A percentile compares a stretch with the other conserved stretches of the same genome.
Evolutionary conservation across 1,140 invertebrate species (phyloP).

Genomic region (Aphelenchoides avenae): DNA sequence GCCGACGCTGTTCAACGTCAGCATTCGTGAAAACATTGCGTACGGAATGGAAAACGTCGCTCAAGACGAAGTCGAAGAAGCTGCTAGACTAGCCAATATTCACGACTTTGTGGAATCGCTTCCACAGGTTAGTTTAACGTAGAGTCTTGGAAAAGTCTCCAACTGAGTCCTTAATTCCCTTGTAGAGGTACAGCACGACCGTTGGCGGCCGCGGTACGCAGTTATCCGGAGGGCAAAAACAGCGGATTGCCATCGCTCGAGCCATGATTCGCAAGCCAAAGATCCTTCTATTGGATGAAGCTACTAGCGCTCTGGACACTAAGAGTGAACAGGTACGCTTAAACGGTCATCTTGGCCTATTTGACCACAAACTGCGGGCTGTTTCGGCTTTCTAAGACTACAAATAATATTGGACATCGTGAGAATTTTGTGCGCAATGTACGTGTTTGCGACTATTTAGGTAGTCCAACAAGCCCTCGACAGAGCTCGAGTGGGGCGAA

Average conservation of each 20-base stretch:
- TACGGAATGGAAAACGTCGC: conserved; percentile 71
- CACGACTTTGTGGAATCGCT: conserved; percentile 76
- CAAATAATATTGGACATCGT: too few relatives aligned
- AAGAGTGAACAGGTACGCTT: conserved; percentile 6
- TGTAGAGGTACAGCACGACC: conserved; percentile 17
- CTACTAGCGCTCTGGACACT: conserved; percentile 56
- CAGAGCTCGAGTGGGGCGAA: conserved; percentile 49
- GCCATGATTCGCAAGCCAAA: conserved; percentile 57
- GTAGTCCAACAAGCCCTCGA: conserved; percentile 41
- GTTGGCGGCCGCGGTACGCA: conserved; percentile 30
- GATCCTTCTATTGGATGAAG: conserved; percentile 62
- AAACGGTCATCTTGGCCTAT: too few relatives aligned
- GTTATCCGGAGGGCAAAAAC: conserved; percentile 31
- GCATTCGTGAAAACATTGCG: conserved; percentile 78
- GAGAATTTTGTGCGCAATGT: too few relatives aligned
- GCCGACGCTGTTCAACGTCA: conserved; percentile 77
- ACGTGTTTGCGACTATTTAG: too few relatives aligned
- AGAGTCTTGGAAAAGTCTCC: background rate
- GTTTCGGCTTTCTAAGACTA: too few relatives aligned
- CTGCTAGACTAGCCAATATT: conserved; percentile 79
- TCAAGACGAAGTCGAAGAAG: conserved; percentile 73
- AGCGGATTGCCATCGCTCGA: conserved; percentile 36
- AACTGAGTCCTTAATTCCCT: too few relatives aligned
- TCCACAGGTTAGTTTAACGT: conserved; percentile 62
- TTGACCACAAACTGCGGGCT: too few relatives aligned